phyloP scores from a whole-genome alignment of 1,140 invertebrate species.

The Trichoplusia ni region DNA sequence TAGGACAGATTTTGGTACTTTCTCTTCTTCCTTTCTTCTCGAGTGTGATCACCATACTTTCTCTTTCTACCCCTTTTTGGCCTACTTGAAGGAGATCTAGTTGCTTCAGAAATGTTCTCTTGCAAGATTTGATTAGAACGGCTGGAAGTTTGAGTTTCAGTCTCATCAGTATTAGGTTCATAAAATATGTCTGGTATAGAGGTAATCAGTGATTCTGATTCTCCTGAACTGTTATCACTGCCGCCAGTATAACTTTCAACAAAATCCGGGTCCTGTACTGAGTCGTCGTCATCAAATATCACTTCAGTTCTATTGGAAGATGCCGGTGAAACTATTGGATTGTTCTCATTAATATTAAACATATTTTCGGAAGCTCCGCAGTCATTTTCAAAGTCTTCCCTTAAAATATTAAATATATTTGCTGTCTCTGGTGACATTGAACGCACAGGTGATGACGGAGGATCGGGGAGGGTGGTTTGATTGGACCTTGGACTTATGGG shows the following conservation, averaged over 20 bases:
- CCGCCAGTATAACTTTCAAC: background rate
- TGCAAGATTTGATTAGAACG: background rate
- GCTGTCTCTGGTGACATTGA: background rate
- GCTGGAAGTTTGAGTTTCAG: background rate
- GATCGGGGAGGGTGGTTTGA: background rate
- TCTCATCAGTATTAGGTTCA: background rate
- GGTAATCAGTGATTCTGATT: background rate
- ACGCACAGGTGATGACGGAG: background rate
- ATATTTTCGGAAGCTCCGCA: background rate
- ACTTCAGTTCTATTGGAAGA: background rate
- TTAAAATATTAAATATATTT: conserved; percentile 1
- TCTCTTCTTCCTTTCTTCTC: conserved; percentile 1
- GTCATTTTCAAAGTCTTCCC: background rate
- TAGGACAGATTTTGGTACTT: background rate
- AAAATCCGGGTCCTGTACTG: background rate
- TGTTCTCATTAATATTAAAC: background rate
- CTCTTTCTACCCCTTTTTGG: background rate
- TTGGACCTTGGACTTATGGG: background rate
- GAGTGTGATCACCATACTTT: background rate
- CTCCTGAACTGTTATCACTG: background rate
- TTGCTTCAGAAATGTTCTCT: too few species aligned
- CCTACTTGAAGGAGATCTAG: too few species aligned
- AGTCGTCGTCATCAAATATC: conserved; percentile 1
- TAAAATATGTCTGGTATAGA: background rate
- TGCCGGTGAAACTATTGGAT: background rate